A percentile compares a stretch with the other conserved stretches of the same genome.
Evolutionary conservation across 2,113 vertebrate species (phyloP).

Genomic region (Malurus melanocephalus): DNA sequence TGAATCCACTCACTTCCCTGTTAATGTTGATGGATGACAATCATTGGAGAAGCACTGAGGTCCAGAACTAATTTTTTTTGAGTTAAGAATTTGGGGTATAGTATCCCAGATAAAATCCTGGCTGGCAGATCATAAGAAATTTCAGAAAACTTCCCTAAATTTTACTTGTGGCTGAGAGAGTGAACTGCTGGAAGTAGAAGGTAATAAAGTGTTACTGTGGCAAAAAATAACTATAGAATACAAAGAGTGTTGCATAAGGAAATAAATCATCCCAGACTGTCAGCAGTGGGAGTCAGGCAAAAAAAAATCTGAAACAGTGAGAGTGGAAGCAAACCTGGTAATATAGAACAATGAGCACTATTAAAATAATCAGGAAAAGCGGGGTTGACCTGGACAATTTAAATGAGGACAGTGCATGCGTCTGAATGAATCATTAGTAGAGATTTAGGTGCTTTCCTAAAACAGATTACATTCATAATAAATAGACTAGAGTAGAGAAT

Average conservation of each 20-base stretch:
- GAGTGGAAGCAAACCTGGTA: neutral
- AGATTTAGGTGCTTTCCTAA: slow-evolving; percentile 39
- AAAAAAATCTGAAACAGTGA: slow-evolving; percentile 19
- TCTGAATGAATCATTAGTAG: slow-evolving; percentile 31
- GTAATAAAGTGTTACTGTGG: slow-evolving; percentile 8
- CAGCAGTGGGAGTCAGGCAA: neutral
- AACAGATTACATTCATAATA: slow-evolving; percentile 46
- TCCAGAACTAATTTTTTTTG: neutral
- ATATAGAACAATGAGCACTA: neutral
- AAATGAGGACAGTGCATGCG: slow-evolving; percentile 24
- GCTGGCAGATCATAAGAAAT: neutral
- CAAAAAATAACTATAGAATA: slow-evolving; percentile 25
- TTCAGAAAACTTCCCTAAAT: neutral
- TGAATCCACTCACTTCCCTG: neutral
- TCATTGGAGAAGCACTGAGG: neutral
- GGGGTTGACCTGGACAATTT: slow-evolving; percentile 7
- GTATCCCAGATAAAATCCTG: neutral
- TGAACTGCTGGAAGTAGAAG: neutral
- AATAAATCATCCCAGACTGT: slow-evolving; percentile 11
- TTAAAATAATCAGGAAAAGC: slow-evolving; percentile 43
- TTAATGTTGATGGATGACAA: neutral
- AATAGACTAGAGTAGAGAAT: slow-evolving; percentile 52
- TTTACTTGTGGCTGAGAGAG: neutral
- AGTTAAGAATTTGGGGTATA: neutral
- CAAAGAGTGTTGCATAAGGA: neutral